Evolutionary conservation across 2,888 invertebrate species (phyloP), one percentile per base, ranked within the genome.

Genomic region (Drosophila diplacantha): DNA sequence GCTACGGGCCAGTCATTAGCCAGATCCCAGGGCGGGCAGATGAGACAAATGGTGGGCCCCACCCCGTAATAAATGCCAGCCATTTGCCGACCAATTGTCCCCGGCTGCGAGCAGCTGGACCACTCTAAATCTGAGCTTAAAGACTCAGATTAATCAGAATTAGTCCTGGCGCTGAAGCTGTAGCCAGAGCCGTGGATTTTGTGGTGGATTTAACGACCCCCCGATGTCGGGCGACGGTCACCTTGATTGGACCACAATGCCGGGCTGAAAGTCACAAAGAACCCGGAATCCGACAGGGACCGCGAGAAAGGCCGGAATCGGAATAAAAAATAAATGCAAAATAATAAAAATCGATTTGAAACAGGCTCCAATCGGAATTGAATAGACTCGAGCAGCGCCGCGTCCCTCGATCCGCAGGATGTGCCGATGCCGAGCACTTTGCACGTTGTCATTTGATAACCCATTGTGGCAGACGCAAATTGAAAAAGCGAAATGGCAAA

Each of bases 401-500:
- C 51, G 41, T 69, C 52, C 56, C 56, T 46, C 67, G 34, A 56
- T 37, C 50, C 69, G 63, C 70, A 70, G 73, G 69, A 73, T 73
- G 71, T 71, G 58, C 66, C 57, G 53, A 47, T 67, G 62, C 47
- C 57, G 44, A 68, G 55, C 73, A 71, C 62, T 71, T 83, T 73
- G 79, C 81, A 83, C 83, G 80, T 83, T 80, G 80, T 74, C 81
- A 80, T 80, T 80, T 83, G 80, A 80, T 81, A 80, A 81, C 79
- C 79, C 83, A 81, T 80, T 80, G 79, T 80, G 79, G 83, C 72
- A 72, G 81, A 72, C 71, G 71, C 81, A 80, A 80, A 80, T 80
- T 83, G 79, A 79, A 79, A 68, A 76, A 69, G 41, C 68, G 52
- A 71, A 73, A 62, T 78, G 73, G 63, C 68, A 80, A 77, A 61